phyloP scores from a whole-genome alignment of 1,140 invertebrate genomes.

The Neuroterus valhalla region DNA sequence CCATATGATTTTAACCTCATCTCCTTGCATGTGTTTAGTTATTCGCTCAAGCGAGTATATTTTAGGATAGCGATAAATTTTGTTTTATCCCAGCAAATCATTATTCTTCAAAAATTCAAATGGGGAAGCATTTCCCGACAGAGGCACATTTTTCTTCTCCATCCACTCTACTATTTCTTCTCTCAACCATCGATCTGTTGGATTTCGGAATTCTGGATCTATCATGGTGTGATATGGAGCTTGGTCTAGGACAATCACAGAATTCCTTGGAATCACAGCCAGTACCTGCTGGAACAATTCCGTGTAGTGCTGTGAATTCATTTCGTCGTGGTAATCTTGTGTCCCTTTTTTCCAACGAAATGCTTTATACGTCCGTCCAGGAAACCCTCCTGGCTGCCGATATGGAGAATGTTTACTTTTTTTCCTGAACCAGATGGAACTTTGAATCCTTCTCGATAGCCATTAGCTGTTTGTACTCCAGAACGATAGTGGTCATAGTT shows the following conservation, averaged over 20 bases:
- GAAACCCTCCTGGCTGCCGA: neutral
- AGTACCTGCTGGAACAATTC: neutral
- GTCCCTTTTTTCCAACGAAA: slow-evolving; percentile 15
- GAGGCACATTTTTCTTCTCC: neutral
- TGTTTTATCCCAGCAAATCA: neutral
- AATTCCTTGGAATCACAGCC: neutral
- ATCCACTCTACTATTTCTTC: neutral
- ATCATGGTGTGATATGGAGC: slow-evolving; percentile 5
- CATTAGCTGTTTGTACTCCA: neutral
- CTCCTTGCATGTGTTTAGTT: neutral
- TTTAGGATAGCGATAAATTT: neutral
- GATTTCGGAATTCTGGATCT: neutral
- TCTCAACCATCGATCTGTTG: neutral
- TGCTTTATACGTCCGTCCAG: neutral
- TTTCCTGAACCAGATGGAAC: slow-evolving; percentile 22
- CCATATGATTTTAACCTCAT: slow-evolving; percentile 7
- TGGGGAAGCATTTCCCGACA: too few relatives aligned
- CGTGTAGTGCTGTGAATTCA: neutral
- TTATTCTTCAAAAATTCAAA: too few relatives aligned
- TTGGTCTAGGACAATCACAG: neutral
- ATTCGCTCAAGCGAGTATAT: neutral
- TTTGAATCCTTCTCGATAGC: neutral
- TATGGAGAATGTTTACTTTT: slow-evolving; percentile 24
- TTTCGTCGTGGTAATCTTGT: neutral
- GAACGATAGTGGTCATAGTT: slow-evolving; percentile 8